These are phyloP conservation scores for Rotaria macrura DNA, from an alignment of 2,888 invertebrate species.

Conservation along the genomic window DNA sequence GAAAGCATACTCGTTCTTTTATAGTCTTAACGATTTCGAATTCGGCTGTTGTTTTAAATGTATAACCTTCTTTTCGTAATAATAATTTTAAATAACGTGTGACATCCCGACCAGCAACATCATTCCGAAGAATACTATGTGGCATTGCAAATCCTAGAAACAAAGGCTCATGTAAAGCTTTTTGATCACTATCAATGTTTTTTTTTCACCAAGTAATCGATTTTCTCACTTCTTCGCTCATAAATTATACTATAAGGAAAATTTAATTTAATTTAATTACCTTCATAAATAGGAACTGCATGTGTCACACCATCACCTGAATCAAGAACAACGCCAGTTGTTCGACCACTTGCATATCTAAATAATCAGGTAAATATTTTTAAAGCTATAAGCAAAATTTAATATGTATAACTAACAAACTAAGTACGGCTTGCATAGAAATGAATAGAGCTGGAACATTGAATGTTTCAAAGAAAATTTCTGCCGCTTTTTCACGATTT, in stretches of 20 bases:
- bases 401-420: conserved; percentile 62
- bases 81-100: conserved; percentile 77
- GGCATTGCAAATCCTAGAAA: conserved; percentile 42
- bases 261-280: not conserved
- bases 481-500: conserved; percentile 92
- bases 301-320: conserved; percentile 98
- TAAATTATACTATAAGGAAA: too few relatives aligned
- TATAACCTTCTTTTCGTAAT: conserved; percentile 86
- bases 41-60: conserved; percentile 89
- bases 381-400: not conserved
- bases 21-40: conserved; percentile 90
- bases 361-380: not conserved
- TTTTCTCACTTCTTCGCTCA: too few relatives aligned
- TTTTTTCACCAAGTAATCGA: too few relatives aligned
- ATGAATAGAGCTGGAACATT: conserved; percentile 96
- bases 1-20: conserved; percentile 80
- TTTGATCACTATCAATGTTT: not conserved
- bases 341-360: conserved; percentile 63
- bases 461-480: conserved; percentile 96
- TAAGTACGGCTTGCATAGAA: conserved; percentile 96
- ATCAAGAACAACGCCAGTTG: conserved; percentile 94
- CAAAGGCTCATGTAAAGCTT: not conserved
- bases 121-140: conserved; percentile 76
- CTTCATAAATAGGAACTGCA: conserved; percentile 96
- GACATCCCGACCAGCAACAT: conserved; percentile 93